A percentile compares a stretch with the other conserved stretches of the same genome.
Conservation (phyloP, 2,888 invertebrate genomes). For the Eremobia ochroleuca region DNA sequence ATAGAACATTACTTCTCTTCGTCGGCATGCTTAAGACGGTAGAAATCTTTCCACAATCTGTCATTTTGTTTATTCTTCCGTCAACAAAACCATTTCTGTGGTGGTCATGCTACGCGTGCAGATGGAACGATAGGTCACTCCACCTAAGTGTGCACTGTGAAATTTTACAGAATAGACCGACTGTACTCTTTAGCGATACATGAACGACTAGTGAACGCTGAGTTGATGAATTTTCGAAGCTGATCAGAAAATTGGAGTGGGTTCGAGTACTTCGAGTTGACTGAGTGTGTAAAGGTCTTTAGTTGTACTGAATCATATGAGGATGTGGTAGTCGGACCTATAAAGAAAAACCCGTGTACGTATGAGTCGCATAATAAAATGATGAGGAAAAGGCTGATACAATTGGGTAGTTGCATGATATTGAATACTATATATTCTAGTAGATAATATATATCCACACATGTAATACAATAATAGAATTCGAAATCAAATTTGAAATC, state of each 20-base stretch:
- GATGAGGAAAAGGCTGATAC: constrained; percentile 11
- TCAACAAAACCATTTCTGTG: too few species aligned
- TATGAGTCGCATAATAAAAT: neutral
- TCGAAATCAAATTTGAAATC: too few species aligned
- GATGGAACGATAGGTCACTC: neutral
- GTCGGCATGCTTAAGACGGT: too few species aligned
- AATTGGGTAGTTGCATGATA: too few species aligned
- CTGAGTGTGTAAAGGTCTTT: neutral
- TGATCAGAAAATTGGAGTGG: neutral
- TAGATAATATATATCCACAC: too few species aligned
- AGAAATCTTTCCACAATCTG: too few species aligned
- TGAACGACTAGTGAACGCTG: neutral
- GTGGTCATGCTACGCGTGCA: too few species aligned
- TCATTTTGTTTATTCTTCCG: too few species aligned
- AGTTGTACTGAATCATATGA: constrained; percentile 25
- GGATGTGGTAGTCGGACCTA: neutral
- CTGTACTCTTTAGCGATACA: neutral
- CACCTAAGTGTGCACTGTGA: neutral
- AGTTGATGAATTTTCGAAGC: neutral
- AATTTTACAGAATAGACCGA: neutral
- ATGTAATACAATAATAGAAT: too few species aligned
- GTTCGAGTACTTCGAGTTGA: neutral
- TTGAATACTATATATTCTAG: too few species aligned
- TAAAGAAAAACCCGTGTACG: neutral
- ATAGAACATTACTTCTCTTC: neutral